Evolutionary conservation across 1,140 invertebrate genomes (phyloP).

Genomic region (Gryon sp.): DNA sequence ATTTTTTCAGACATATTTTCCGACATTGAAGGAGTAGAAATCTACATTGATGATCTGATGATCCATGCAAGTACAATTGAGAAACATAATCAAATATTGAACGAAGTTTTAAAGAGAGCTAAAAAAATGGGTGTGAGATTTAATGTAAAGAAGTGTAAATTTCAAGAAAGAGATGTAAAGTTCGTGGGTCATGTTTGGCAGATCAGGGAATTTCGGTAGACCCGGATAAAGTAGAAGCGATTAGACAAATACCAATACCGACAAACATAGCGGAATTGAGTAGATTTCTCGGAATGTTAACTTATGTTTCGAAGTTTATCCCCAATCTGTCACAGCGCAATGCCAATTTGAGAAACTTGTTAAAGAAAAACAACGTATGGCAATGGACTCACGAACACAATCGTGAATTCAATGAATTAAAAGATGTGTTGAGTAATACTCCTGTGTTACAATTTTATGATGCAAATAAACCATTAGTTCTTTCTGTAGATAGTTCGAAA

Average conservation of each 20-base stretch:
- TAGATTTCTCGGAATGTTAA: constrained; percentile 66
- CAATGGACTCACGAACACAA: constrained; percentile 42
- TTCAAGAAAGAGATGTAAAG: constrained; percentile 56
- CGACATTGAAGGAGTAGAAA: constrained; percentile 57
- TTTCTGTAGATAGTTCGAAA: constrained; percentile 67
- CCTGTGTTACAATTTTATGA: constrained; percentile 66
- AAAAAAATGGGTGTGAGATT: constrained; percentile 51
- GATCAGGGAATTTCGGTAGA: constrained; percentile 59
- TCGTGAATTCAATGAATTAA: constrained; percentile 3
- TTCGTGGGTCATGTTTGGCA: constrained; percentile 67
- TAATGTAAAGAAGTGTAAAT: constrained; percentile 67
- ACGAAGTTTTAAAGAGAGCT: constrained; percentile 61
- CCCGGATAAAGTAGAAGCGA: constrained; percentile 70
- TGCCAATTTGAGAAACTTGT: not conserved
- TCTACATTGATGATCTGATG: constrained; percentile 72
- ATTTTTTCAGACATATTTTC: constrained; percentile 67
- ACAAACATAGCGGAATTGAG: constrained; percentile 34
- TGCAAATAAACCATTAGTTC: constrained; percentile 32
- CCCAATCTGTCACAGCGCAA: constrained; percentile 65
- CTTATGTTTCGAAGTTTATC: constrained; percentile 69
- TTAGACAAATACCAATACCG: constrained; percentile 66
- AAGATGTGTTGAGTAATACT: constrained; percentile 15
- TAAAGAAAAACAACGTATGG: constrained; percentile 41
- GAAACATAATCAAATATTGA: constrained; percentile 63
- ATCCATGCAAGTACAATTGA: constrained; percentile 61